phyloP scores from a whole-genome alignment of 2,888 invertebrate genomes.

The Timandra comae region DNA sequence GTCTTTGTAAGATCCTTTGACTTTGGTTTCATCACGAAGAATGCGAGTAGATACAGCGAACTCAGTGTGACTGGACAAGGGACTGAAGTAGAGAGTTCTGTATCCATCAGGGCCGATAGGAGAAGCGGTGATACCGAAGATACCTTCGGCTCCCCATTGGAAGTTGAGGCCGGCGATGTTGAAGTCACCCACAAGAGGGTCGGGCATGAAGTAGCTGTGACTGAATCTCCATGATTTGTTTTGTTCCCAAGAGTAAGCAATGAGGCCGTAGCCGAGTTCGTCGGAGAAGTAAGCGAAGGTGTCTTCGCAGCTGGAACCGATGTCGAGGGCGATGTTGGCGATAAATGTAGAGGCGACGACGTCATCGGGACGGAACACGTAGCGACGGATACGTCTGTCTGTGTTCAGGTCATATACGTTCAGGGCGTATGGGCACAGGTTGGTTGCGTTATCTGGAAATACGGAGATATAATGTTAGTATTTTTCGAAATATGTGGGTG shows the following conservation, averaged over 20 bases:
- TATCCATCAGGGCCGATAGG: slow-evolving; percentile 81
- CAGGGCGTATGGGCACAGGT: slow-evolving; percentile 87
- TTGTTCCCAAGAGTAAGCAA: slow-evolving; percentile 85
- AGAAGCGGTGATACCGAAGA: slow-evolving; percentile 86
- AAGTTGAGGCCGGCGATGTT: slow-evolving; percentile 88
- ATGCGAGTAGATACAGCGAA: slow-evolving; percentile 87
- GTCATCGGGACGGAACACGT: slow-evolving; percentile 82
- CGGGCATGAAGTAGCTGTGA: slow-evolving; percentile 88
- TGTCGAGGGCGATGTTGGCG: slow-evolving; percentile 90
- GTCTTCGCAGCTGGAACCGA: slow-evolving; percentile 84
- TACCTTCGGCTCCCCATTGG: slow-evolving; percentile 90
- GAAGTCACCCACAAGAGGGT: slow-evolving; percentile 86
- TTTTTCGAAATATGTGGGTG: no score
- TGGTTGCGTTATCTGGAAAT: slow-evolving; percentile 74
- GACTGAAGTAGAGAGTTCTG: slow-evolving; percentile 85
- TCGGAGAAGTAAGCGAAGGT: slow-evolving; percentile 88
- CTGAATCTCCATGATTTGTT: slow-evolving; percentile 88
- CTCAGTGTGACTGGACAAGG: slow-evolving; percentile 85
- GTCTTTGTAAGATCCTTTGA: slow-evolving; percentile 82
- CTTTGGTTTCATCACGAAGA: slow-evolving; percentile 81
- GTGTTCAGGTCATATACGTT: slow-evolving; percentile 87
- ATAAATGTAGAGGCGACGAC: slow-evolving; percentile 87
- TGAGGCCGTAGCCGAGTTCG: slow-evolving; percentile 88
- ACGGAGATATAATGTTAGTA: no score
- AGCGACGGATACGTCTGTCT: slow-evolving; percentile 81